Conservation (phyloP, 2,797 vertebrate genomes). For the Liasis olivaceus region DNA sequence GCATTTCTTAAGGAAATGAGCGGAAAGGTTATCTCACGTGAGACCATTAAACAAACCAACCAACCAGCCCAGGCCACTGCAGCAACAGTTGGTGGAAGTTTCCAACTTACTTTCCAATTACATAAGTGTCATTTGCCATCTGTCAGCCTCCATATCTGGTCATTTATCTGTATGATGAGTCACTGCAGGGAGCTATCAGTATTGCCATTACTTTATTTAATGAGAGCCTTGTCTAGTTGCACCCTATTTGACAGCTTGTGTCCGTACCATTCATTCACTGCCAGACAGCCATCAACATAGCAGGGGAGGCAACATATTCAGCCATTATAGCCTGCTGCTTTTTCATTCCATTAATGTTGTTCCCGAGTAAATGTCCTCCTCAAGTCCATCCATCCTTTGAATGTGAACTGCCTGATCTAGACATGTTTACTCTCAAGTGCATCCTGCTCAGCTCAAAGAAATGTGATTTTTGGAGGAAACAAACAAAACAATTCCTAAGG, state of each 20-base stretch:
- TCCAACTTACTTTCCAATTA: slow-evolving; percentile 65
- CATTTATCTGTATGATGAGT: slow-evolving; percentile 61
- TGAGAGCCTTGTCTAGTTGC: slow-evolving; percentile 41
- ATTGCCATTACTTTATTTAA: slow-evolving; percentile 62
- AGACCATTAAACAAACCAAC: slow-evolving; percentile 18
- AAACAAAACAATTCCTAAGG: not conserved
- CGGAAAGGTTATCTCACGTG: slow-evolving; percentile 30
- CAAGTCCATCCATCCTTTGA: not conserved
- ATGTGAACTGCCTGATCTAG: not conserved
- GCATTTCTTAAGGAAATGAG: slow-evolving; percentile 47
- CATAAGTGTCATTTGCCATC: slow-evolving; percentile 56
- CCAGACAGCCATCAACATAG: slow-evolving; percentile 27
- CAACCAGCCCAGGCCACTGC: not conserved
- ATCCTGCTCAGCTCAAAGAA: not conserved
- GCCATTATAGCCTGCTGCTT: slow-evolving; percentile 34
- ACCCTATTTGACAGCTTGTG: slow-evolving; percentile 39
- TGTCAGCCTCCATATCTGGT: slow-evolving; percentile 50
- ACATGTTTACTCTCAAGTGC: not conserved
- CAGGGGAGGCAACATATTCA: slow-evolving; percentile 13
- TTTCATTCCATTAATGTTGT: slow-evolving; percentile 13
- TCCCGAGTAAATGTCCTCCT: not conserved
- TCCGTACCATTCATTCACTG: slow-evolving; percentile 40
- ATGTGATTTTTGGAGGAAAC: not conserved
- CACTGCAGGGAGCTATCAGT: slow-evolving; percentile 53
- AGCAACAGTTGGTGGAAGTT: slow-evolving; percentile 49